A percentile compares a stretch with the other conserved stretches of the same genome.
Evolutionary conservation across 2,888 invertebrate species (phyloP).

Genomic region (Girardia tigrina): DNA sequence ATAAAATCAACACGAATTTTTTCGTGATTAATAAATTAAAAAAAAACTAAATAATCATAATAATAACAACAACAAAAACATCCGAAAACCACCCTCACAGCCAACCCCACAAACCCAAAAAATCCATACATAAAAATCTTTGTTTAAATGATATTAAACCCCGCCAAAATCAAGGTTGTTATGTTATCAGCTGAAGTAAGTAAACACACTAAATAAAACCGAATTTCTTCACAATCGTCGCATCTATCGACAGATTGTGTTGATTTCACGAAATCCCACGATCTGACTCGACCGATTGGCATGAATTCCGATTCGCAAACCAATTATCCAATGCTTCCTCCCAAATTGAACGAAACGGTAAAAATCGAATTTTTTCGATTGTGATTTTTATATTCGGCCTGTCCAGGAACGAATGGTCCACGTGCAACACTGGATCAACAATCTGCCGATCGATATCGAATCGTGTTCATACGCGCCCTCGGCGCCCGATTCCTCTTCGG

Average conservation of each 20-base stretch:
- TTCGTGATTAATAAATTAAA: too few relatives aligned
- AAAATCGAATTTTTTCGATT: background rate
- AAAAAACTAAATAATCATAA: too few relatives aligned
- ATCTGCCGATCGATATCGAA: constrained; percentile 20
- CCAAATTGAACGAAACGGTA: background rate
- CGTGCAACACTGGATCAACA: constrained; percentile 30
- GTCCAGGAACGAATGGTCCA: constrained; percentile 26
- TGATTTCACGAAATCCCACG: background rate
- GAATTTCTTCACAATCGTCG: too few relatives aligned
- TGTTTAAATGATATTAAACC: background rate
- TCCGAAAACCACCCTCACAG: too few relatives aligned
- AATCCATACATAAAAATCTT: too few relatives aligned
- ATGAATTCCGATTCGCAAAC: constrained; percentile 16
- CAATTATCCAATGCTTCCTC: constrained; percentile 16
- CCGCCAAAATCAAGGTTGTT: constrained; percentile 23
- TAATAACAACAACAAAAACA: too few relatives aligned
- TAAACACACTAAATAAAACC: background rate
- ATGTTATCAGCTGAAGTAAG: constrained; percentile 23
- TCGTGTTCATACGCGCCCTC: constrained; percentile 18
- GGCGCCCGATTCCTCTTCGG: constrained; percentile 21
- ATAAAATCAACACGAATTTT: too few relatives aligned
- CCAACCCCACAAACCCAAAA: too few relatives aligned
- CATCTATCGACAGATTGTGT: background rate
- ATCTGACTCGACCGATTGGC: background rate
- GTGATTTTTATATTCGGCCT: too few relatives aligned